Evolutionary conservation across 2,113 vertebrate genomes (phyloP), one percentile per base, ranked within the genome.

Genomic region (Odontesthes bonariensis): DNA sequence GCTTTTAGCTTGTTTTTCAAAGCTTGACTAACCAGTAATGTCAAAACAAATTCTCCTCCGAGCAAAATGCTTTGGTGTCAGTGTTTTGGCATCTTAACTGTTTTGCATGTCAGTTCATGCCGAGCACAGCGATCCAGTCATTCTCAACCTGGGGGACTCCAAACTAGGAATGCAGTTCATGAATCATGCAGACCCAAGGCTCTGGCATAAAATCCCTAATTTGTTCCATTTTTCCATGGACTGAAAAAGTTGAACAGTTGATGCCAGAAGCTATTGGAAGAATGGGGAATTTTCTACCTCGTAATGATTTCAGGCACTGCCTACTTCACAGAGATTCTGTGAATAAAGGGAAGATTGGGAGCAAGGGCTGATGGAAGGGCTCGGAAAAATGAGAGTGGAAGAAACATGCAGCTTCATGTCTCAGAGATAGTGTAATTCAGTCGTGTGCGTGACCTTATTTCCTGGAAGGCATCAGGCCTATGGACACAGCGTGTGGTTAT

Each of bases 21-120:
- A 88, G 82, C 82, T 81, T 87, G 86, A 84, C 82, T 85, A 90
- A 90, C 77, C 82, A 87, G 75, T 87, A 79, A 69, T 87, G 82
- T 90, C 81, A 88, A 19, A 84, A 80, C 60, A 83, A 82, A 81
- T 86, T 69, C 62, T 63, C 53, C 87, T 82, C 52, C 5, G 27
- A 79, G 84, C 73, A 63, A 66, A 77, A 72, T 76, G 31, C 83
- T 79, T 79, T 57, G 86, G 68, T 82, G 70, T 65, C 62, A 69
- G 73, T 70, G 58, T 62, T 83, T 61, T 79, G 81, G 79, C 75
- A 77, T 61, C 47, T 57, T 62, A 66, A 38, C 40, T 72, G 47
- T 69, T 70, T 6, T 79, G 77, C 84, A 71, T 86, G 87, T 90
- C 83, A 65, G 73, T 63, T 82, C 79, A 79, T 52, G 82, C 76